Base-by-base conservation (phyloP, 2,888 invertebrate species). In the Muschampia plurimacula region DNA sequence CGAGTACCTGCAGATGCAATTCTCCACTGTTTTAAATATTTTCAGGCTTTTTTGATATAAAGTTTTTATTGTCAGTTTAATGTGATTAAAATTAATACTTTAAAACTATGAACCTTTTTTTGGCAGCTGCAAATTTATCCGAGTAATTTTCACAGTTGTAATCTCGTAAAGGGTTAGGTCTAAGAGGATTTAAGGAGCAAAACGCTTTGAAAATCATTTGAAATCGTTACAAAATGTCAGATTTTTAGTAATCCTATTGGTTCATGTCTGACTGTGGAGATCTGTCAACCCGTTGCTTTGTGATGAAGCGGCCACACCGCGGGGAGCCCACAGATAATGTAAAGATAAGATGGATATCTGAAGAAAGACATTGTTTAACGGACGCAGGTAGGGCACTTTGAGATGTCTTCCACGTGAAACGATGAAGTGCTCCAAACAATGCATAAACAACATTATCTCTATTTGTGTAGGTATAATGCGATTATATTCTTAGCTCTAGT, bases 281-380 rank as follows among this genome's bases (percentile, higher is more conserved):
- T 89, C 92, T 94, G 93, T 94, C 93, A 94, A 93, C 93, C 93
- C 92, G 89, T 92, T 92, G 90, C 91, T 94, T 94, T 93, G 93
- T 93, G 89, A 86, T 81, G 88, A 84, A 85, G 88, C 91, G 91
- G 84, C 86, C 84, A 81, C 93, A 77, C 93, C 60, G 86, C 92
- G 92, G 93, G 88, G 82, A 86, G 81, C 87, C 79, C 78, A 77
- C 86, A 88, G 91, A 93, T 92, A 90, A 92, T 88, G 86, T 86
- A 86, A 83, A 91, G 93, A 93, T 93, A 91, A 93, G 92, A 93
- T 93, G 87, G 81, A 88, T 90, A 93, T 93, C 92, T 89, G 83
- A 84, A 86, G 86, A 85, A 86, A 84, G 84, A 88, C 90, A 92
- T 93, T 93, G 93, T 93, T 90, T 91, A 89, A 88, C 82, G 79